Evolutionary conservation across 2,113 vertebrate genomes (phyloP).

Genomic region (Aegotheles bennettii): DNA sequence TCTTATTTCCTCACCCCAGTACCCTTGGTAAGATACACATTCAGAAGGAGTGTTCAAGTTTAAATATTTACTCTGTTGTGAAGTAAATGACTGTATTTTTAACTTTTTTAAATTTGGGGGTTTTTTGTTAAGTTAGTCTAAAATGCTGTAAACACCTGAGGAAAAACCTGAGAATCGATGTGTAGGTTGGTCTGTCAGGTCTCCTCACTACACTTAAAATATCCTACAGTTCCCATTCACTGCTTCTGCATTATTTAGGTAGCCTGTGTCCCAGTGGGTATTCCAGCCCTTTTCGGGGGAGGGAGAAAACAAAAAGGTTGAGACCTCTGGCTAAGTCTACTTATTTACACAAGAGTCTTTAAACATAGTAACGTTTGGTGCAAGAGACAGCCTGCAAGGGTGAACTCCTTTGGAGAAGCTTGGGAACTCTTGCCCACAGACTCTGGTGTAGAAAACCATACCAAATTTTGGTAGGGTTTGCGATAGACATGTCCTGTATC

Average conservation of each 20-base stretch:
- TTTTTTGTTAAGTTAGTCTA: not conserved
- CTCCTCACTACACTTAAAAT: not conserved
- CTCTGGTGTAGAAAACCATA: not conserved
- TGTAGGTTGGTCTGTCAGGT: not conserved
- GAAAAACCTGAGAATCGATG: not conserved
- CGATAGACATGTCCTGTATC: not conserved
- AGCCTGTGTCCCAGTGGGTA: not conserved
- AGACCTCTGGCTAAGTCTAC: not conserved
- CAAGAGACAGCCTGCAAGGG: not conserved
- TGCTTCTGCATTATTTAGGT: not conserved
- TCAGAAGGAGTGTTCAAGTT: not conserved
- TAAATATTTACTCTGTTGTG: not conserved
- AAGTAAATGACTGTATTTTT: not conserved
- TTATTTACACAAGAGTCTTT: not conserved
- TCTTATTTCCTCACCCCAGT: no score
- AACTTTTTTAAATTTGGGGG: not conserved
- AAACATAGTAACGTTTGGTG: not conserved
- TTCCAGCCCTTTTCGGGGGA: not conserved
- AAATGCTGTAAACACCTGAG: not conserved
- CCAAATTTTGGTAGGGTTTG: not conserved
- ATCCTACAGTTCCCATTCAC: not conserved
- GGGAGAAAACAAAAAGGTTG: no score
- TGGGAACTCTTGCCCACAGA: not conserved
- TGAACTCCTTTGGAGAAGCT: not conserved
- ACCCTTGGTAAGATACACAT: no score